These are phyloP conservation scores for Malurus alboscapulatus DNA, from an alignment of 2,113 vertebrate genomes.

Conservation along the genomic window DNA sequence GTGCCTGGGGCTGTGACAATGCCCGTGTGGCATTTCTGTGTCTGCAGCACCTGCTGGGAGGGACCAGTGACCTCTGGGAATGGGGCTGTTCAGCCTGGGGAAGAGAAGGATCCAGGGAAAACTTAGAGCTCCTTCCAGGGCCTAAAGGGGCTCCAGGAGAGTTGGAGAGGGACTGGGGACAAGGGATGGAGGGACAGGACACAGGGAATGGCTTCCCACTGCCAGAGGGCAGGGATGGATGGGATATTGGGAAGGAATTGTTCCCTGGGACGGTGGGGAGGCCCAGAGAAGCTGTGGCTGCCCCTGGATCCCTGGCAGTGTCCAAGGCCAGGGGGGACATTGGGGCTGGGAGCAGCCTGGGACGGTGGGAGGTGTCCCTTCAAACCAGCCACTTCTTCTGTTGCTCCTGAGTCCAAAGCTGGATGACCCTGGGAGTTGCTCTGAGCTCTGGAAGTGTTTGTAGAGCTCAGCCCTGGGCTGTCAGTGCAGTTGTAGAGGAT, in stretches of 20 bases:
- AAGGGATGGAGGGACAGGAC: not conserved
- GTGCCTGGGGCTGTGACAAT: not conserved
- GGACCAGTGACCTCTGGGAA: not conserved
- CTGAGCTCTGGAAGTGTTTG: not conserved
- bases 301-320: not conserved
- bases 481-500: fast-evolving
- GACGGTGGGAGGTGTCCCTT: not conserved
- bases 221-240: not conserved
- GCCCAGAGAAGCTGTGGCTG: not conserved
- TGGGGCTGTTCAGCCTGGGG: not conserved
- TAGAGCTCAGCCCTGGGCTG: fast-evolving
- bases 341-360: not conserved
- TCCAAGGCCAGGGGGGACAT: not conserved
- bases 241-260: not conserved
- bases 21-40: fast-evolving
- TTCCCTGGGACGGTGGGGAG: not conserved
- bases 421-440: not conserved
- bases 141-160: not conserved
- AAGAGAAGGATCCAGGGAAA: not conserved
- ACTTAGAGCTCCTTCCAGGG: fast-evolving
- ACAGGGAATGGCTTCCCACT: not conserved
- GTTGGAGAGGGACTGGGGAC: not conserved
- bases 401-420: not conserved
- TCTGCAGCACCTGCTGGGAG: not conserved
- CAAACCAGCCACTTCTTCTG: not conserved